Evolutionary conservation across 2,888 invertebrate genomes (phyloP), one percentile per base, ranked within the genome.

Genomic region (Barypeithes pellucidus): DNA sequence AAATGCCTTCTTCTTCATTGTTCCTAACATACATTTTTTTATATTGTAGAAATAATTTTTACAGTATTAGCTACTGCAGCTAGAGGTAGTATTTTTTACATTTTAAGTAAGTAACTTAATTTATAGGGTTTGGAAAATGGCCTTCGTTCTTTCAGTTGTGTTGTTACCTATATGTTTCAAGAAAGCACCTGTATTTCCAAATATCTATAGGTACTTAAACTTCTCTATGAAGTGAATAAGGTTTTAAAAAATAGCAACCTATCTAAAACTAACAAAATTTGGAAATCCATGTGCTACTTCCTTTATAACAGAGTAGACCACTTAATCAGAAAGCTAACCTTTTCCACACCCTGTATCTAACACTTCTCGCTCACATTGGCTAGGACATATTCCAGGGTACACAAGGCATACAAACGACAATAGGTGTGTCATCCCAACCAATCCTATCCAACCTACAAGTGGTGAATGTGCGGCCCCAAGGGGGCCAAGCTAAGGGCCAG

Each of bases 381-480:
- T 20, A 65, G 67, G 62, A 72, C 67, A 63, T 67, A 67, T 72
- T 72, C 61, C 72, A 75, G 75, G 75, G 72, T 45, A 75, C 75
- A 16, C 75, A 72, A 52, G 72, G 79, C 76, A 82, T 83, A 75
- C 82, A 82, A 75, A 83, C 85, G 33, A 67, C 71, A 65, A 67
- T 70, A 62, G 71, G 75, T 63, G 67, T 75, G 50, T 59, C 71
- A 24, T 76, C 85, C 85, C 80, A 83, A 83, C 63, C 70, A 80
- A 84, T 86, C 85, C 85, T 86, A 76, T 85, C 86, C 82, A 94
- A 94, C 87, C 94, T 96, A 82, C 94, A 94, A 87, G 94, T 96
- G 83, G 89, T 95, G 80, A 95, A 95, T 86, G 94, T 94, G 89
- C 90, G 95, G 79, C 92, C 94, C 66, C 92, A 94, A 57, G 89